Conservation (phyloP, 1,140 invertebrate species). For the Ostrea edulis region DNA sequence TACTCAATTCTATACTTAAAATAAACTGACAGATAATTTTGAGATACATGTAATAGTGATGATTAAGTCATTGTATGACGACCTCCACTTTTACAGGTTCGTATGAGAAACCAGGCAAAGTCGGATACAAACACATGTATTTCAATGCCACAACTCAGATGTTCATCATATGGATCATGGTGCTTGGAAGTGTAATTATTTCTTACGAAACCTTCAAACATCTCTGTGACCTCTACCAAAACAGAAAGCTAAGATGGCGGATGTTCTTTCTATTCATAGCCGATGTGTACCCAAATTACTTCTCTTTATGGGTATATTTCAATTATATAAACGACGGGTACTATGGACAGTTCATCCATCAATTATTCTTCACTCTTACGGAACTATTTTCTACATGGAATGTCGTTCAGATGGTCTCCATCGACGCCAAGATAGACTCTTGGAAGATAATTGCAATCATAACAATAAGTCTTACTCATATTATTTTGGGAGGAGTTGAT, state of each 20-base stretch:
- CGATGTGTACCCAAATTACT: conserved; percentile 89
- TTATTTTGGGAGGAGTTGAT: conserved; percentile 85
- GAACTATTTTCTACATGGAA: conserved; percentile 86
- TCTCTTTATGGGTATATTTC: conserved; percentile 89
- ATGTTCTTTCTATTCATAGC: conserved; percentile 86
- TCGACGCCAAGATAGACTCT: conserved; percentile 81
- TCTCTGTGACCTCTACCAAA: conserved; percentile 80
- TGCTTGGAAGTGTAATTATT: conserved; percentile 83
- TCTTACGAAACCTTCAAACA: conserved; percentile 86
- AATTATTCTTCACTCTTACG: conserved; percentile 84
- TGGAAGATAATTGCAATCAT: conserved; percentile 83
- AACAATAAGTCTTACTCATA: conserved; percentile 85
- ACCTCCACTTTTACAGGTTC: conserved; percentile 79
- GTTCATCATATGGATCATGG: conserved; percentile 87
- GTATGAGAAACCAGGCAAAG: conserved; percentile 83
- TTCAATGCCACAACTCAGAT: conserved; percentile 88
- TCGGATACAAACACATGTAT: conserved; percentile 87
- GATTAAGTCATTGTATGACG: not conserved
- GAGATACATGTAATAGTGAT: not conserved
- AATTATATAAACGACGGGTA: conserved; percentile 91
- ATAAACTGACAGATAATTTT: not conserved
- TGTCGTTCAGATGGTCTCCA: conserved; percentile 77
- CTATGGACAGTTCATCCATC: conserved; percentile 82
- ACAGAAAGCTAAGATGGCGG: conserved; percentile 82
- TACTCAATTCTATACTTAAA: not conserved